phyloP scores from a whole-genome alignment of 92 coral and sea anemone species.

The Actinostola sp. region DNA sequence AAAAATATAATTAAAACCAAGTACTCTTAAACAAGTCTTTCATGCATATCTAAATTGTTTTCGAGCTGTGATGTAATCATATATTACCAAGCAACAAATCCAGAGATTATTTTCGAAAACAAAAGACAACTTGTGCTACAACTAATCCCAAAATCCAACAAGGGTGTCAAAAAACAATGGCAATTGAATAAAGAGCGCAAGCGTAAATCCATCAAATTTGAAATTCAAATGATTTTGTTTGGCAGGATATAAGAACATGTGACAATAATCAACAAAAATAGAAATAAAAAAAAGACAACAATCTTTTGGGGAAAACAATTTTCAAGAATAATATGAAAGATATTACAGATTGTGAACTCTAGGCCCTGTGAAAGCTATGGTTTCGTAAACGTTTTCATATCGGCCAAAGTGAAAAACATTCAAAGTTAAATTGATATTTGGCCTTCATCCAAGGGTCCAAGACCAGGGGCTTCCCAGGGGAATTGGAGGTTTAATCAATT shows the following conservation, averaged over 20 bases:
- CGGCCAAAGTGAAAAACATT: conserved; percentile 4
- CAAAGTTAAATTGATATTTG: background rate
- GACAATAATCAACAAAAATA: background rate
- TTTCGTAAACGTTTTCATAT: too few relatives aligned
- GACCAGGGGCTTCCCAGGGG: conserved; percentile 6
- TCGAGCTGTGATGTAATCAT: background rate
- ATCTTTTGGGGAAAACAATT: too few relatives aligned
- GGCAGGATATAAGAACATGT: background rate
- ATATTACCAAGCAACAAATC: background rate
- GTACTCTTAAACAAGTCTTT: background rate
- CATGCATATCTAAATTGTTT: conserved; percentile 15
- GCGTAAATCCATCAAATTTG: background rate
- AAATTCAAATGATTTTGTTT: conserved; percentile 20
- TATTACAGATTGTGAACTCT: too few relatives aligned
- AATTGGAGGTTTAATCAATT: conserved; percentile 1
- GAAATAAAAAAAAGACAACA: background rate
- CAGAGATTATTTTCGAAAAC: background rate
- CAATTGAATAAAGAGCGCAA: background rate
- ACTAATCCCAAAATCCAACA: background rate
- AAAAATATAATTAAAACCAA: background rate
- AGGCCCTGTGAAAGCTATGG: too few relatives aligned
- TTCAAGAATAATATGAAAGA: too few relatives aligned
- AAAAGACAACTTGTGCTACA: background rate
- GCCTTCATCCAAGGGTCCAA: background rate
- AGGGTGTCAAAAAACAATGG: background rate